Base-by-base conservation (phyloP, 2,888 invertebrate genomes). In the Plusia festucae region DNA sequence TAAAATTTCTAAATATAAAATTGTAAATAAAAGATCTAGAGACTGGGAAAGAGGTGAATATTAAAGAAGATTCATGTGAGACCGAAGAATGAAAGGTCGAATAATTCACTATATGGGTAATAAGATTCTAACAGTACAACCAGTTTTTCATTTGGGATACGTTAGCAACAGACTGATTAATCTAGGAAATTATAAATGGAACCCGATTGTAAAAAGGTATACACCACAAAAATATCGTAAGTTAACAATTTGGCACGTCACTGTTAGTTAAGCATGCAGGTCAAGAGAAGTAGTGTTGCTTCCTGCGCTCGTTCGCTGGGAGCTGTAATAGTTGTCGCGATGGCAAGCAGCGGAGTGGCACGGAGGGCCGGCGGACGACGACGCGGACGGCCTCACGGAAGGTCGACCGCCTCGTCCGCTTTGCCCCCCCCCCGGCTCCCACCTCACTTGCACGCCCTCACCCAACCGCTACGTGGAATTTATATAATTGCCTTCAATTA, bases 401-500 rank as follows among this genome's bases (percentile, higher is more conserved):
- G 94, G 94, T 94, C 94, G 93, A 91, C 93, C 83, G 92, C 92
- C 92, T 89, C 80, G 75, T 72, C 82, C 82, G 70, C 83, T 76
- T 82, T 79, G 71, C 78, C 76, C 65, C 79, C 60, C 82, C 63
- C 78, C 76, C 66, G 3, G 40, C 40, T 49, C 46, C 70, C 78
- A 68, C 73, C 79, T 73, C 73, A 73, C 77, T 74, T 68, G 78
- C 64, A 74, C 73, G 74, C 74, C 73, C 63, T 74, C 85, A 83
- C 79, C 80, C 85, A 83, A 90, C 90, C 91, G 92, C 93, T 92
- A 91, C 91, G 93, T 91, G 93, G 93, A 93, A 95, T 93, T 93
- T 90, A 91, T 92, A 88, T 93, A 94, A 93, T 94, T 93, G 91
- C 89, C 89, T 89, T 90, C 91, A 93, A 93, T 93, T 93, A 93